Evolutionary conservation across 2,888 invertebrate genomes (phyloP), one percentile per base, ranked within the genome.

Genomic region (Orthonevra nobilis): DNA sequence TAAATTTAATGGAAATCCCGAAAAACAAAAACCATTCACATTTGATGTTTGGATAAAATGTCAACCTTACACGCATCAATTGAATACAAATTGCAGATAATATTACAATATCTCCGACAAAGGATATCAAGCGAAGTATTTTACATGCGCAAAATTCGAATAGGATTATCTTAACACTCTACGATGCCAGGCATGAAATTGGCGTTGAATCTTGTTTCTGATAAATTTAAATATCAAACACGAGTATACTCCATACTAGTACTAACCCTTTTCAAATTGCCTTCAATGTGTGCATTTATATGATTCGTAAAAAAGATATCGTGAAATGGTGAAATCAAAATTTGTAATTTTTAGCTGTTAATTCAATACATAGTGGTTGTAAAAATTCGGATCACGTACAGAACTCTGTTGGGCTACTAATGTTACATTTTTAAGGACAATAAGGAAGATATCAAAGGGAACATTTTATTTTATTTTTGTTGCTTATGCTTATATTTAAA

Each of bases 71-170:
- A 54, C 36, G 28, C 19, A 23, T n/a, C n/a, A 44, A 44, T 52
- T 20, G 69, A 52, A 70, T 61, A 61, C 60, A 52, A 70, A 70
- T 70, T 20, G 42, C 36, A 10, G 36, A 52, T 69, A 44, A 69
- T 60, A 52, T 36, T 36, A 46, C 36, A 61, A 28, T 38, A 36
- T 48, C n/a, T 69, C 36, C 15, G 28, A 7, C 26, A 14, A 34
- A 50, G 32, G 19, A 50, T 42, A 34, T 60, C 9, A 50, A 52
- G 14, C 10, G 26, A 12, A 38, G 38, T 23, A 23, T 38, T 61
- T 17, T 26, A 48, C 50, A 69, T 61, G 61, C 50, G 26, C 28
- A 44, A 38, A 61, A 50, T 61, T 61, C 38, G 15, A 69, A 60
- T 26, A 10, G n/a, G 15, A 28, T 46, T 20, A 44, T n/a, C 30